Base-by-base conservation (phyloP, 2,113 vertebrate genomes). In the Vidua macroura region DNA sequence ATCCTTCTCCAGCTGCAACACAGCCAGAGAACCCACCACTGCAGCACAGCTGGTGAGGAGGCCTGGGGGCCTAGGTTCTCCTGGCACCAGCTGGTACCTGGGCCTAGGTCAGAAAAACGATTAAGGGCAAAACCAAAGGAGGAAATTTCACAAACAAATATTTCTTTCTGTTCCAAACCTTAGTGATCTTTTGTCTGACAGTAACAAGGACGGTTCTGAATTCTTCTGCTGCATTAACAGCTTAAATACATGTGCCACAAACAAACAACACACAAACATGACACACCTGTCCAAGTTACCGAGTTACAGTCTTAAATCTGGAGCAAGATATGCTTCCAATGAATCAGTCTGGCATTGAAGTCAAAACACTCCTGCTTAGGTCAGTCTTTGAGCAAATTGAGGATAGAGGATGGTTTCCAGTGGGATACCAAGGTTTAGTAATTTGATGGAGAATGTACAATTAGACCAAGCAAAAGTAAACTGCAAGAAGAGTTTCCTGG, bases 401-500 rank as follows among this genome's bases (percentile, higher is more conserved):
- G 83, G 60, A 72, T 81, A 74, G 69, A 67, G 63, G 80, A 82
- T 86, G 66, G 69, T 86, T 96, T 96, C 93, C 86, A 87, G 64
- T 20, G 81, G 83, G 66, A 51, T 35, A 77, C 37, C 60, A 30
- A 75, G 66, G 67, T 51, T 92, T 39, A 80, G 44, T 39, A 62
- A 74, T 52, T 77, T 51, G 70, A 83, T 74, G 67, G 68, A 94
- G 87, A 96, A 94, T 37, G 63, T 68, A 37, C 66, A 58, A 62
- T 58, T 88, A 58, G 33, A 93, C 46, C 63, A 87, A 94, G 77
- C 53, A 83, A 77, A 91, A 92, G 64, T 62, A 89, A 92, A 96
- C 93, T 91, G 66, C 67, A 91, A 92, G 59, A 75, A 63, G 95
- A 73, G 68, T 95, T 96, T 93, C 76, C 81, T 88, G 92, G 68